phyloP scores from a whole-genome alignment of 1,140 invertebrate genomes.

The Pseudomyrmex dendroicus region DNA sequence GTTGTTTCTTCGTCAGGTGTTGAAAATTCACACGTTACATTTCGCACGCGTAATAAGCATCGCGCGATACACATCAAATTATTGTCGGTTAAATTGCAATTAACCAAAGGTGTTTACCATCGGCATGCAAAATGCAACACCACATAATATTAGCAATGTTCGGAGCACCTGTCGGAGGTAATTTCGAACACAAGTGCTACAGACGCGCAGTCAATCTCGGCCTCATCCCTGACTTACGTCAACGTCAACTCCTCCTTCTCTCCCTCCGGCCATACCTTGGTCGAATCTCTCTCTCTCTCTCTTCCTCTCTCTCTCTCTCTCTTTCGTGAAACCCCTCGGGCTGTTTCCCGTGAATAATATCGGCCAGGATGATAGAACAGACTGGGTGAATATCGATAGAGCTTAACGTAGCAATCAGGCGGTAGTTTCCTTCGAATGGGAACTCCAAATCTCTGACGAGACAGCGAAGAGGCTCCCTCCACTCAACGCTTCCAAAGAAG shows the following conservation, averaged over 20 bases:
- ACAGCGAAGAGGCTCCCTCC: conserved; percentile 29
- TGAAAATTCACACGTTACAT: conserved; percentile 3
- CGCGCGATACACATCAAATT: conserved; percentile 18
- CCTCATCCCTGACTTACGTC: conserved; percentile 52
- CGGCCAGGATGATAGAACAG: conserved; percentile 47
- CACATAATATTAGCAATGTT: conserved; percentile 56
- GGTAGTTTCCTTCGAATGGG: conserved; percentile 51
- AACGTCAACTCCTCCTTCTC: conserved; percentile 28
- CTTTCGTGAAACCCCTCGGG: conserved; percentile 27
- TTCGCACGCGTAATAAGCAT: background rate
- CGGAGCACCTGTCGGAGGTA: conserved; percentile 54
- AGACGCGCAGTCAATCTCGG: conserved; percentile 55
- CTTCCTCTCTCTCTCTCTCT: conserved; percentile 1
- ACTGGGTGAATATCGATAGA: conserved; percentile 59
- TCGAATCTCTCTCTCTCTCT: background rate
- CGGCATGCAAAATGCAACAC: conserved; percentile 52
- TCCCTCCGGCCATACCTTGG: conserved; percentile 1
- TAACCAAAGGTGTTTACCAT: conserved; percentile 49
- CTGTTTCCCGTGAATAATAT: conserved; percentile 57
- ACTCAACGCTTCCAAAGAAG: conserved; percentile 46
- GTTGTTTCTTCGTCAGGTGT: background rate
- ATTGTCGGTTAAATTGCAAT: conserved; percentile 46
- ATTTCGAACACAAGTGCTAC: conserved; percentile 50
- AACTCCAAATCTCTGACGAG: conserved; percentile 57
- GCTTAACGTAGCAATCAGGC: conserved; percentile 56